A percentile compares a stretch with the other conserved stretches of the same genome.
Evolutionary conservation across 1,140 invertebrate genomes (phyloP).

Genomic region (Ooceraea biroi): DNA sequence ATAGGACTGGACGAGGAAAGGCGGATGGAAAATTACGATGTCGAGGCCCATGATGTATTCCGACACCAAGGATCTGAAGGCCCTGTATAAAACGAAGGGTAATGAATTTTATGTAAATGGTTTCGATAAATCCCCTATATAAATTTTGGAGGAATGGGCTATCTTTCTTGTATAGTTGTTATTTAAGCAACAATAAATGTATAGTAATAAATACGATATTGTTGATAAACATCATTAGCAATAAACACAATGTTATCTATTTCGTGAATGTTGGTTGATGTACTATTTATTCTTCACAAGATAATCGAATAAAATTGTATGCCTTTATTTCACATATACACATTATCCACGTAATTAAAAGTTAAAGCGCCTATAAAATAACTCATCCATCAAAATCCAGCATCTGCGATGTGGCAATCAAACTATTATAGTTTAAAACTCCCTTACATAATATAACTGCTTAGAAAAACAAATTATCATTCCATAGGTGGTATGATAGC

Average conservation of each 20-base stretch:
- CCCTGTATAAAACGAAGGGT: slow-evolving; percentile 86
- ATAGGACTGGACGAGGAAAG: slow-evolving; percentile 90
- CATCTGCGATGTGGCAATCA: too few relatives aligned
- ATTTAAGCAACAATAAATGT: slow-evolving; percentile 29
- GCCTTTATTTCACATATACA: neutral
- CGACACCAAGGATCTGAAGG: slow-evolving; percentile 88
- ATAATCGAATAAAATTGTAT: neutral
- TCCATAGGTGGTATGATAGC: too few relatives aligned
- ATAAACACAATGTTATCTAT: slow-evolving; percentile 12
- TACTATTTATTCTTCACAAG: neutral
- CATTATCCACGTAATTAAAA: neutral
- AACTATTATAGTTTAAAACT: too few relatives aligned
- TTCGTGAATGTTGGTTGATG: too few relatives aligned
- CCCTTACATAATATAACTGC: too few relatives aligned
- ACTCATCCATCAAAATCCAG: too few relatives aligned
- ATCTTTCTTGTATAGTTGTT: slow-evolving; percentile 10
- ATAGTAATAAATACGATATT: slow-evolving; percentile 13
- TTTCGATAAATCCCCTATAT: slow-evolving; percentile 89
- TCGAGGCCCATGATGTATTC: slow-evolving; percentile 87
- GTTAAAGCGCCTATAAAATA: neutral
- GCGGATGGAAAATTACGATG: slow-evolving; percentile 88
- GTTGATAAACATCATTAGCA: slow-evolving; percentile 6
- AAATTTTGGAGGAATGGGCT: slow-evolving; percentile 59
- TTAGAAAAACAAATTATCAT: too few relatives aligned
- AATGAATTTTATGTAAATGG: slow-evolving; percentile 89